Percentiles rank a stretch among this genome's conserved stretches.
Evolutionary conservation across 1,140 invertebrate genomes (phyloP).

Genomic region (Dinothrombium tinctorium): DNA sequence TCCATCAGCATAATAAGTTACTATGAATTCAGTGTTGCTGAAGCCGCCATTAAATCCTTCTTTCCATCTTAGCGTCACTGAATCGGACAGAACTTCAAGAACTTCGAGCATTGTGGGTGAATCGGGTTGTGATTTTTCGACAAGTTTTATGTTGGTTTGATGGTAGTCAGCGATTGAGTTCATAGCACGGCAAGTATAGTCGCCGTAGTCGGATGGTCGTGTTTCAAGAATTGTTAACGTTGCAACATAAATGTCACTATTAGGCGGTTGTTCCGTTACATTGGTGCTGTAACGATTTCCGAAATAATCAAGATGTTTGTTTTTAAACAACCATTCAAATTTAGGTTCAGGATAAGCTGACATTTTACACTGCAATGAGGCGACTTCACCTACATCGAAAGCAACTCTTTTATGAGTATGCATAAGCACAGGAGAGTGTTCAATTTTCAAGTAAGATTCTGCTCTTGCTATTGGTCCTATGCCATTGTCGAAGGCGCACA

Average conservation of each 20-base stretch:
- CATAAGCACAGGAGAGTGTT: conserved; percentile 56
- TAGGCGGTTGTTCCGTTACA: conserved; percentile 37
- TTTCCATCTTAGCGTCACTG: conserved; percentile 52
- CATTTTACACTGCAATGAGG: conserved; percentile 59
- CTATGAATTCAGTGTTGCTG: conserved; percentile 56
- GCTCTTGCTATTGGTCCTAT: conserved; percentile 43
- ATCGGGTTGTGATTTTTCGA: conserved; percentile 35
- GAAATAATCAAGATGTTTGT: conserved; percentile 36
- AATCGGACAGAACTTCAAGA: conserved; percentile 28
- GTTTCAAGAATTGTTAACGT: conserved; percentile 48
- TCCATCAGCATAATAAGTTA: conserved; percentile 22
- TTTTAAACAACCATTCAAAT: conserved; percentile 67
- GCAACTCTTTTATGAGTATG: conserved; percentile 69
- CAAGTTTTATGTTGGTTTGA: conserved; percentile 43
- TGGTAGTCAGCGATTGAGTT: conserved; percentile 35
- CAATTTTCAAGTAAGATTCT: conserved; percentile 18
- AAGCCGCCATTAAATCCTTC: conserved; percentile 70
- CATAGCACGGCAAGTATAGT: conserved; percentile 58
- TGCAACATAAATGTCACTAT: conserved; percentile 62
- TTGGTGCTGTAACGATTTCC: conserved; percentile 54
- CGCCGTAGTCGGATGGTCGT: conserved; percentile 50
- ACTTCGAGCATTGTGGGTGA: conserved; percentile 38
- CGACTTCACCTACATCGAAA: conserved; percentile 53
- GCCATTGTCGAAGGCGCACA: conserved; percentile 67
- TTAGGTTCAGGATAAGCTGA: conserved; percentile 73